These are phyloP conservation scores for Cebidichthys violaceus DNA, from an alignment of 2,113 vertebrate species.

Conservation along the genomic window DNA sequence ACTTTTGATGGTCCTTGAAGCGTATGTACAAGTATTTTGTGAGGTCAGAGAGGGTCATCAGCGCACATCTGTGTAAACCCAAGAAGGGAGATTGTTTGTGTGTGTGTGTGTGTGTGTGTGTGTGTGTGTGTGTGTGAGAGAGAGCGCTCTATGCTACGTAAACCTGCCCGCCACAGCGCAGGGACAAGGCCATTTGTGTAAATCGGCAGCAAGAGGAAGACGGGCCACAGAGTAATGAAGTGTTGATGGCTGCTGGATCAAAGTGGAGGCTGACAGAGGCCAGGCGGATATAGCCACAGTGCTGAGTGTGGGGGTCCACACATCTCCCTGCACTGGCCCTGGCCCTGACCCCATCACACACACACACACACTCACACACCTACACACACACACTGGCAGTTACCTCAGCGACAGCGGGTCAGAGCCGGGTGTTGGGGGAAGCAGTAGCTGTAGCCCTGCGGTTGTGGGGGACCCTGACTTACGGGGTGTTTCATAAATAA, in stretches of 20 bases:
- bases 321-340: slow-evolving; percentile 55
- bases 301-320: slow-evolving; percentile 75
- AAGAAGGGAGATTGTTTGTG: slow-evolving; percentile 40
- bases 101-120: slow-evolving; percentile 31
- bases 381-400: slow-evolving; percentile 29
- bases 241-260: slow-evolving; percentile 80
- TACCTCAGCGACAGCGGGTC: slow-evolving; percentile 57
- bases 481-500: slow-evolving; percentile 79
- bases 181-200: slow-evolving; percentile 72
- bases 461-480: slow-evolving; percentile 67
- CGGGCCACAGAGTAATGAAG: slow-evolving; percentile 78
- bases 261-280: slow-evolving; percentile 74
- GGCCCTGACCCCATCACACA: slow-evolving; percentile 46
- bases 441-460: slow-evolving; percentile 61
- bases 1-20: slow-evolving; percentile 45
- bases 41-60: slow-evolving; percentile 44
- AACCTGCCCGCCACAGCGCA: slow-evolving; percentile 52
- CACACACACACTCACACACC: slow-evolving; percentile 26
- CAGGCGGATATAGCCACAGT: slow-evolving; percentile 69
- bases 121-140: slow-evolving; percentile 19
- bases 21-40: slow-evolving; percentile 38
- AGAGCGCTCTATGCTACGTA: slow-evolving; percentile 16
- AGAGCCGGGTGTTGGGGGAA: slow-evolving; percentile 51
- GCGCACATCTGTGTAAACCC: slow-evolving; percentile 71
- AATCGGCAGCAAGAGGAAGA: slow-evolving; percentile 71